Conservation (phyloP, 2,888 invertebrate species). For the Nineta flava region DNA sequence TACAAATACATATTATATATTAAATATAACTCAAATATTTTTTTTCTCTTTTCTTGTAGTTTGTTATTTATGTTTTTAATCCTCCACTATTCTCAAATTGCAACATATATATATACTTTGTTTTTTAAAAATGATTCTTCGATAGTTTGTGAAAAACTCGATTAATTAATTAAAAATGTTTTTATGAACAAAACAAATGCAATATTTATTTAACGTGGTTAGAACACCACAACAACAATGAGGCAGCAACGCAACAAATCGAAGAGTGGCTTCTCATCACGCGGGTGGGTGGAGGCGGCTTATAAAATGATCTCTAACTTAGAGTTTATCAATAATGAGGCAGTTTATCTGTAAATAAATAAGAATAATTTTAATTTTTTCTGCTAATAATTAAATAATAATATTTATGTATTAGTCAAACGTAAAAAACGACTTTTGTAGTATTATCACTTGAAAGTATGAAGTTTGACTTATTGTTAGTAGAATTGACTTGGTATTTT, state of each 20-base stretch:
- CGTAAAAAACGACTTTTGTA: no score
- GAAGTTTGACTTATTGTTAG: no score
- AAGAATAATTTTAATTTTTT: neutral
- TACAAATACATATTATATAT: constrained; percentile 6
- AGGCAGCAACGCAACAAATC: neutral
- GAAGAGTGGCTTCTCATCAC: neutral
- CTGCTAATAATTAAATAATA: neutral
- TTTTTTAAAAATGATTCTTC: neutral
- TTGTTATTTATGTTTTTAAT: constrained; percentile 1
- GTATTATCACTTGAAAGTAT: no score
- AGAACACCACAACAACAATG: neutral
- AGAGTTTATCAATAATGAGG: neutral
- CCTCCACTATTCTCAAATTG: neutral
- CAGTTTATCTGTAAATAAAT: neutral
- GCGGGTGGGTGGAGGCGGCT: constrained; percentile 1
- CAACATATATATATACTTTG: neutral
- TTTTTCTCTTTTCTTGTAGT: neutral
- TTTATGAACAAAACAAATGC: constrained; percentile 2
- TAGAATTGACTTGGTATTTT: no score
- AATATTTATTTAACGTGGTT: neutral
- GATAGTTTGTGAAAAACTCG: constrained; percentile 27
- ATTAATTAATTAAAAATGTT: constrained; percentile 18
- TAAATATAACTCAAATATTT: constrained; percentile 5
- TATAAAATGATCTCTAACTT: neutral
- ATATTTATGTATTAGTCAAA: no score